Percentiles rank a stretch among this genome's conserved stretches.
Evolutionary conservation across 2,797 vertebrate genomes (phyloP).

Genomic region (Notoglanidium macrostoma): DNA sequence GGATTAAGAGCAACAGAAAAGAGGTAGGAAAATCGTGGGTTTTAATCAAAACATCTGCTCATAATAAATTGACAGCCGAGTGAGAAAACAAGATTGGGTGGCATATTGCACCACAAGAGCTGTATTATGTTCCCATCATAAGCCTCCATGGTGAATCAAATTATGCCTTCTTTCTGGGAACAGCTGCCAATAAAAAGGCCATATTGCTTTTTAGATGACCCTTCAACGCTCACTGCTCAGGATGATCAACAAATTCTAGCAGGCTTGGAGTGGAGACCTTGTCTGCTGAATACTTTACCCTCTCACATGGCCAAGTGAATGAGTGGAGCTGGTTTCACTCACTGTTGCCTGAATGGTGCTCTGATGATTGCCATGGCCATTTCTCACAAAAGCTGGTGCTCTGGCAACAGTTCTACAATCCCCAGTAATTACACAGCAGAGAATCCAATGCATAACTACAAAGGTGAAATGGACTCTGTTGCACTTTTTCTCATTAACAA

Average conservation of each 20-base stretch:
- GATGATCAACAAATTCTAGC: background rate
- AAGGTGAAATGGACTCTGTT: background rate
- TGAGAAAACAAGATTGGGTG: slow-evolving; percentile 8
- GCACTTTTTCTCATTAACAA: slow-evolving; percentile 4
- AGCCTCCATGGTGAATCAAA: slow-evolving; percentile 16
- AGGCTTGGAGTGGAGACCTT: background rate
- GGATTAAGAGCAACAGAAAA: slow-evolving; percentile 28
- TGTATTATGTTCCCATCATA: background rate
- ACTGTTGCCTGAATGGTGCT: slow-evolving; percentile 9
- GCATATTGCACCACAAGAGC: background rate
- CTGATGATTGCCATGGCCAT: slow-evolving; percentile 22
- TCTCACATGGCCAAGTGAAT: slow-evolving; percentile 5
- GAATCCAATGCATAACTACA: slow-evolving; percentile 7
- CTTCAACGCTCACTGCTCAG: background rate
- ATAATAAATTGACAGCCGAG: slow-evolving; percentile 1
- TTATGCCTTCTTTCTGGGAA: background rate
- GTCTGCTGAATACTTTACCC: background rate
- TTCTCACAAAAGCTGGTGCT: background rate
- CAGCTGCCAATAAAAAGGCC: slow-evolving; percentile 8
- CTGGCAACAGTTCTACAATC: slow-evolving; percentile 11
- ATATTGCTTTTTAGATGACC: slow-evolving; percentile 15
- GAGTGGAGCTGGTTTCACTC: background rate
- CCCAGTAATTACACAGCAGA: background rate
- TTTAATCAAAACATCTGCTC: slow-evolving; percentile 30
- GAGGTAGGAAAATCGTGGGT: background rate